Conservation (phyloP, 2,113 vertebrate genomes). For the Periophthalmus modestus region DNA sequence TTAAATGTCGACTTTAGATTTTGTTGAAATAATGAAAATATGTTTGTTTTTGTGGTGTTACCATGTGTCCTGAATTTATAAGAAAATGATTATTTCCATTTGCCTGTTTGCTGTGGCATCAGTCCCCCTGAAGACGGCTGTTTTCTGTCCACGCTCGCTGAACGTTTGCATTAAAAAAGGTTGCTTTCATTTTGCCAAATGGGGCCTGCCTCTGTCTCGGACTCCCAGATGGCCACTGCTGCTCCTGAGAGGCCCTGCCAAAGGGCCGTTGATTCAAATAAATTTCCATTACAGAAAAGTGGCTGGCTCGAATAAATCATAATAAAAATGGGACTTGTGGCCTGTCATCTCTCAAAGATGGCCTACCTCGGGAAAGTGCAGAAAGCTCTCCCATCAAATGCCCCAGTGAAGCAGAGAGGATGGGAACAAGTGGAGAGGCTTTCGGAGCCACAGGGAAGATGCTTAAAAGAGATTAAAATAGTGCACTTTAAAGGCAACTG, state of each 20-base stretch:
- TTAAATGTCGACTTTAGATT: too few species aligned
- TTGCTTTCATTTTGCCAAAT: constrained; percentile 63
- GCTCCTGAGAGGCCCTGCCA: constrained; percentile 48
- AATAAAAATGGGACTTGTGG: constrained; percentile 79
- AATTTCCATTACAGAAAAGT: constrained; percentile 79
- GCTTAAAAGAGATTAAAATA: constrained; percentile 72
- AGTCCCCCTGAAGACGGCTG: constrained; percentile 25
- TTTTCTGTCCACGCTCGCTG: constrained; percentile 34
- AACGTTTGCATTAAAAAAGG: constrained; percentile 53
- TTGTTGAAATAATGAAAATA: not conserved
- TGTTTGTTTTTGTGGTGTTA: not conserved
- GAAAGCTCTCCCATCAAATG: constrained; percentile 78
- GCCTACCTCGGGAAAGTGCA: constrained; percentile 75
- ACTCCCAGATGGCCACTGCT: constrained; percentile 53
- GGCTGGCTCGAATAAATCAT: constrained; percentile 80
- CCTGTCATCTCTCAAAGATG: constrained; percentile 79
- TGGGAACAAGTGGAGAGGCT: constrained; percentile 64
- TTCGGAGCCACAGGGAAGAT: constrained; percentile 68
- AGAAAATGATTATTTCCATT: too few species aligned
- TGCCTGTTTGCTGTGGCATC: constrained; percentile 9
- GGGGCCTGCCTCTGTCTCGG: constrained; percentile 38
- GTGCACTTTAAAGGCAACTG: constrained; percentile 56
- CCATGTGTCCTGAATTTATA: not conserved
- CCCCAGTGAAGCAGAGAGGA: constrained; percentile 78
- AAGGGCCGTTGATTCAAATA: constrained; percentile 71